Evolutionary conservation across 2,797 vertebrate genomes (phyloP).

Genomic region (Enteromius paludinosus): DNA sequence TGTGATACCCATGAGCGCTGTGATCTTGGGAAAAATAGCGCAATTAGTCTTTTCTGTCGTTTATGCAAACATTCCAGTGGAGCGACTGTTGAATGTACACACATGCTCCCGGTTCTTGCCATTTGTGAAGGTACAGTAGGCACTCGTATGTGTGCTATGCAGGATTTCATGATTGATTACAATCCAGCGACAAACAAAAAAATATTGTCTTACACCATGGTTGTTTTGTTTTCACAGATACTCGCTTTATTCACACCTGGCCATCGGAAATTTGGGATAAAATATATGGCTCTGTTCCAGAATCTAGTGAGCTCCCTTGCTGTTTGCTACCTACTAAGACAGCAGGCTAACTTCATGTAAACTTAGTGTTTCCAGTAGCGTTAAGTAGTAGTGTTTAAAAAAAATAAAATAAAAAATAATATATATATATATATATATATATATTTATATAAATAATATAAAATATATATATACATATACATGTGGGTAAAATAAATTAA

Average conservation of each 20-base stretch:
- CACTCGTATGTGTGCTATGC: neutral
- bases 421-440: too few relatives aligned
- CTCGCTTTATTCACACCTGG: neutral
- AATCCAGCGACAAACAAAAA: neutral
- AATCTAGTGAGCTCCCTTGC: neutral
- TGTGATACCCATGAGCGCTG: neutral
- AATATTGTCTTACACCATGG: neutral
- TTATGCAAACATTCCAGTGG: constrained; percentile 34
- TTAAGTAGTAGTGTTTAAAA: neutral
- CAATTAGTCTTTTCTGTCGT: constrained; percentile 39
- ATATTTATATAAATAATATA: too few relatives aligned
- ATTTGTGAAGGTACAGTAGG: constrained; percentile 20
- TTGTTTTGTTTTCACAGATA: neutral
- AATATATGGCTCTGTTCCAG: neutral
- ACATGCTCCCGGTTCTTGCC: neutral
- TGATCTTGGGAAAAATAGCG: constrained; percentile 25
- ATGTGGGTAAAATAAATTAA: neutral
- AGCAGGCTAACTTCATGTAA: neutral
- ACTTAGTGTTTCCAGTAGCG: neutral
- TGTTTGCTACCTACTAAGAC: neutral
- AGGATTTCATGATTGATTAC: neutral
- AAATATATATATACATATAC: too few relatives aligned
- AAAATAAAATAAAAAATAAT: too few relatives aligned
- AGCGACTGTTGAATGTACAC: constrained; percentile 33
- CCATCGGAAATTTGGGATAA: neutral